Evolutionary conservation across 2,113 vertebrate species (phyloP).

Genomic region (Chitala chitala): DNA sequence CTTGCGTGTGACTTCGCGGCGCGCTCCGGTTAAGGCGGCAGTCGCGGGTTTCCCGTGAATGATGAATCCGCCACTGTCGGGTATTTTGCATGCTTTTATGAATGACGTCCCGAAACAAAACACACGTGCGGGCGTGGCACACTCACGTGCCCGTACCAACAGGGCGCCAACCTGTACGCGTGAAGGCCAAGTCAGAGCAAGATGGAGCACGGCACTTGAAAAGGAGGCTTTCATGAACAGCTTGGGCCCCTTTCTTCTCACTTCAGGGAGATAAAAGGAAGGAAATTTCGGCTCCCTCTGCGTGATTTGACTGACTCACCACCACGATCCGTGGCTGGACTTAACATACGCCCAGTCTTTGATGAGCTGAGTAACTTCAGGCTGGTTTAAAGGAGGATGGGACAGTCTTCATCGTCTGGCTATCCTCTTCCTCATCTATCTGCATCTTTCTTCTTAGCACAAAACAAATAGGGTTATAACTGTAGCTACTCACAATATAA

Average conservation of each 20-base stretch:
- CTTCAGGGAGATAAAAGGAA: constrained; percentile 22
- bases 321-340: neutral
- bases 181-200: neutral
- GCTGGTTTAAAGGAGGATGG: neutral
- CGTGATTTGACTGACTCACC: neutral
- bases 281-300: neutral
- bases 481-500: too few relatives aligned
- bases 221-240: constrained; percentile 27
- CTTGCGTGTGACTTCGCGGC: too few relatives aligned
- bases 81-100: too few relatives aligned
- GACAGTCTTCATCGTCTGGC: neutral
- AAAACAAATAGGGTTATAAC: too few relatives aligned
- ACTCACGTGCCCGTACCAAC: too few relatives aligned
- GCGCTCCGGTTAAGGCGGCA: too few relatives aligned
- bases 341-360: neutral
- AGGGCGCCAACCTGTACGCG: neutral
- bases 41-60: too few relatives aligned
- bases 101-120: too few relatives aligned
- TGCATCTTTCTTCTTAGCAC: too few relatives aligned
- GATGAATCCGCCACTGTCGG: too few relatives aligned
- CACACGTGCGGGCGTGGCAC: too few relatives aligned
- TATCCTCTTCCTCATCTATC: too few relatives aligned
- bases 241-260: constrained; percentile 25
- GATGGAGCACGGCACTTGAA: constrained; percentile 19
- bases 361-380: neutral